A percentile compares a stretch with the other conserved stretches of the same genome.
Conservation (phyloP, 1,140 invertebrate genomes). For the Drosophila kurseongensis region DNA sequence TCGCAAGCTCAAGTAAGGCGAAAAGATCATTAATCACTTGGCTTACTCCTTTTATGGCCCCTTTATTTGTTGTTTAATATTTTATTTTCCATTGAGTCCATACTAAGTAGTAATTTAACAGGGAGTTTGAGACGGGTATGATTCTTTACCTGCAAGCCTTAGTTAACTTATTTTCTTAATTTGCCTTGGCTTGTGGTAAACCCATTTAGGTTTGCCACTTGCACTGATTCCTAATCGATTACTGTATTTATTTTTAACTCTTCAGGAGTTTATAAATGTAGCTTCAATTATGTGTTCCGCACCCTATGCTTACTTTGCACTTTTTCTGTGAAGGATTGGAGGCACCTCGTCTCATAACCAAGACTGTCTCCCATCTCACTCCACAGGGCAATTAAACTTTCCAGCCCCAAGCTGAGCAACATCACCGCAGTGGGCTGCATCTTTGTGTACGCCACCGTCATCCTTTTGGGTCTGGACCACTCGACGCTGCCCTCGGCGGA, state of each 20-base stretch:
- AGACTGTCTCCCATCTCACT: conserved; percentile 10
- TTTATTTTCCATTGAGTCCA: not conserved
- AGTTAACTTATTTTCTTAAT: too few relatives aligned
- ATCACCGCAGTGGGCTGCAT: conserved; percentile 97
- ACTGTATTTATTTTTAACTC: too few relatives aligned
- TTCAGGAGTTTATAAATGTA: too few relatives aligned
- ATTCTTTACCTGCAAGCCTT: too few relatives aligned
- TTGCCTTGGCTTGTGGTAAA: not conserved
- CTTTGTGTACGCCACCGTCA: conserved; percentile 96
- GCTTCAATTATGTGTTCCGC: not conserved
- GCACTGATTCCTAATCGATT: conserved; percentile 4
- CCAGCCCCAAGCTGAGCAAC: conserved; percentile 98
- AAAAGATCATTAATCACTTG: not conserved
- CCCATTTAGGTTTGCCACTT: not conserved
- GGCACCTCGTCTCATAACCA: conserved; percentile 20
- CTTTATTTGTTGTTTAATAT: not conserved
- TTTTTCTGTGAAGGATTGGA: conserved; percentile 7
- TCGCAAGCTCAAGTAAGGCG: conserved; percentile 91
- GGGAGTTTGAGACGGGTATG: not conserved
- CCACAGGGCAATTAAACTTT: conserved; percentile 94
- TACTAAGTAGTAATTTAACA: not conserved
- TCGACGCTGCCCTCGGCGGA: conserved; percentile 89
- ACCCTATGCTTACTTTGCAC: conserved; percentile 47
- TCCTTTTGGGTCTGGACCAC: conserved; percentile 94
- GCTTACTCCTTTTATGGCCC: not conserved